Percentiles rank a stretch among this genome's conserved stretches.
Evolutionary conservation across 2,113 vertebrate species (phyloP).

Genomic region (Raja brachyura): DNA sequence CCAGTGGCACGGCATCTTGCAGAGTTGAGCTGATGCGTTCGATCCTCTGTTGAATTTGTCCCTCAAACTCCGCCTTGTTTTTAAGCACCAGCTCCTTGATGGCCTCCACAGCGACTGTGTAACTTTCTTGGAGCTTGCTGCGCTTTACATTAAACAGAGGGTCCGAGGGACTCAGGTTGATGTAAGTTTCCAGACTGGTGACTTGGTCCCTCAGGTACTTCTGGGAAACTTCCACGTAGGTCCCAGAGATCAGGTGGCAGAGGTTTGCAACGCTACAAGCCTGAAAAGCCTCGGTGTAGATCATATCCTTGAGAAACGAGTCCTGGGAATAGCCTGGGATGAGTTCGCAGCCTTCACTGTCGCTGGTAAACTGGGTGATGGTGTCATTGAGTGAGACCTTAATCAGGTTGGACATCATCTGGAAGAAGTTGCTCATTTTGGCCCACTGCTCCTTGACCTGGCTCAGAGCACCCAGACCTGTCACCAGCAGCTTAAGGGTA

Average conservation of each 20-base stretch:
- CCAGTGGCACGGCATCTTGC: neutral
- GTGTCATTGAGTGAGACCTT: constrained; percentile 42
- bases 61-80: constrained; percentile 45
- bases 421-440: constrained; percentile 51
- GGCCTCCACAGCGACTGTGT: constrained; percentile 38
- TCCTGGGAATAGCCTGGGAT: constrained; percentile 39
- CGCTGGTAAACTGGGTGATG: constrained; percentile 44
- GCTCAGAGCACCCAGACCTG: constrained; percentile 47
- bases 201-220: constrained; percentile 48
- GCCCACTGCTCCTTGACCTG: constrained; percentile 49
- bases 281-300: constrained; percentile 47
- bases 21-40: constrained; percentile 40
- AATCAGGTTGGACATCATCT: constrained; percentile 51
- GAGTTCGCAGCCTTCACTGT: neutral
- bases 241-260: constrained; percentile 49
- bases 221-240: constrained; percentile 47
- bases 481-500: constrained; percentile 44
- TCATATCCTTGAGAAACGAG: constrained; percentile 44
- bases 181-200: constrained; percentile 45
- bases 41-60: constrained; percentile 39
- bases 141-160: constrained; percentile 38
- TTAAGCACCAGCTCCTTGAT: constrained; percentile 40
- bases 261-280: constrained; percentile 43
- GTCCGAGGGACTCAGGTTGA: constrained; percentile 42
- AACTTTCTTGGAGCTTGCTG: constrained; percentile 11